phyloP scores from a whole-genome alignment of 2,113 vertebrate species.

The Zapus hudsonius region DNA sequence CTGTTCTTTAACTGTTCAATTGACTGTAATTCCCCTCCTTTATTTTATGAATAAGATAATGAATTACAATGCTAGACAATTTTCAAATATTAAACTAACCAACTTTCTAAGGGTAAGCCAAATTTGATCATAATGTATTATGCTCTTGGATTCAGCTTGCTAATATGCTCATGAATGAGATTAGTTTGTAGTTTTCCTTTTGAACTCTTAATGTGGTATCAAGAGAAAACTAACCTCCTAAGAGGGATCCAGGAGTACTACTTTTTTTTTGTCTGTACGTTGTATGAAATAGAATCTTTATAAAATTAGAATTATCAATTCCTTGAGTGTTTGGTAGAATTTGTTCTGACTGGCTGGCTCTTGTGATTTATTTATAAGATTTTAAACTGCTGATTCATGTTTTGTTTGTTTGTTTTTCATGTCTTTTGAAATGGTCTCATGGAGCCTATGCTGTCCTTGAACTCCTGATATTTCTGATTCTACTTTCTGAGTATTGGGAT shows the following conservation, averaged over 20 bases:
- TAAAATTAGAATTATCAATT: conserved; percentile 41
- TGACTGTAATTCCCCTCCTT: neutral
- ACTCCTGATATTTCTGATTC: neutral
- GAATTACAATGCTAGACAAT: neutral
- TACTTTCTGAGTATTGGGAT: no score
- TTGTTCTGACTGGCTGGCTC: neutral
- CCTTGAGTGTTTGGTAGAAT: neutral
- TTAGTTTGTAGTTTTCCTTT: conserved; percentile 24
- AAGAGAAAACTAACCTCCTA: conserved; percentile 10
- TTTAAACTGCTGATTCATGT: conserved; percentile 33
- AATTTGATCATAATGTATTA: neutral
- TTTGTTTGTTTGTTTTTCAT: neutral
- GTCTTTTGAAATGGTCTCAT: neutral
- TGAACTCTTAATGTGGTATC: neutral
- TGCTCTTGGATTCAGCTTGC: neutral
- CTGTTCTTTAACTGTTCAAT: conserved; percentile 12
- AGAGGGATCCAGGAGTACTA: neutral
- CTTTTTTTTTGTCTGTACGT: neutral
- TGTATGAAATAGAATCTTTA: neutral
- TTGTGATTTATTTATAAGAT: conserved; percentile 33
- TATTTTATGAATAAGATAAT: neutral
- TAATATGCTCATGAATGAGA: neutral
- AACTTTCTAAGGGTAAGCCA: neutral
- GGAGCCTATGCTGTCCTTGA: neutral
- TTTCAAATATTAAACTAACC: conserved; percentile 6